These are phyloP conservation scores for Chaetodon trifascialis DNA, from an alignment of 2,113 vertebrate genomes.

Conservation along the genomic window DNA sequence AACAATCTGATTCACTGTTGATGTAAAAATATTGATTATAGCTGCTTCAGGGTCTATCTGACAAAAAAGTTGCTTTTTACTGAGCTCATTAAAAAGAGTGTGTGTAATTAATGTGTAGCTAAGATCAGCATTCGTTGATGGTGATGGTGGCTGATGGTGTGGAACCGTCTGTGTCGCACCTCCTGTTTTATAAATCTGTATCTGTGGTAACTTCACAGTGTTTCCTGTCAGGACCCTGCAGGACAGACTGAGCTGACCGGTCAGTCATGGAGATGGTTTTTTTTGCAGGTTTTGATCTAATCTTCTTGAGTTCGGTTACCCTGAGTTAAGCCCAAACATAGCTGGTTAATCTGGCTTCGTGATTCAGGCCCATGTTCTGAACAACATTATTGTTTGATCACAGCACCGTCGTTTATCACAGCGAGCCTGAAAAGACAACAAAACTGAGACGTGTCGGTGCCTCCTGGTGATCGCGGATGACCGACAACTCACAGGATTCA, in stretches of 20 bases:
- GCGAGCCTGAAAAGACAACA: not conserved
- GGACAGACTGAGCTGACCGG: not conserved
- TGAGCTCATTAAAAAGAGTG: not conserved
- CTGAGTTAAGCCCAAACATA: conserved; percentile 20
- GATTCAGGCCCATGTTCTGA: conserved; percentile 34
- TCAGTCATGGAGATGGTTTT: not conserved
- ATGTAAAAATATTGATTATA: too few relatives aligned
- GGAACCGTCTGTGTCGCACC: too few relatives aligned
- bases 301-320: not conserved
- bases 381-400: conserved; percentile 38
- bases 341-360: conserved; percentile 11
- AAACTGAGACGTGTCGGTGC: conserved; percentile 54
- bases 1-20: too few relatives aligned
- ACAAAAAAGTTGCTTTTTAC: not conserved
- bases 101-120: not conserved
- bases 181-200: not conserved
- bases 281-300: not conserved
- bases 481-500: conserved; percentile 8
- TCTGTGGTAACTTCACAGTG: not conserved
- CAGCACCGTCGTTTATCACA: conserved; percentile 33
- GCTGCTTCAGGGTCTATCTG: too few relatives aligned
- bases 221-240: not conserved
- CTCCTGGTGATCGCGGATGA: conserved; percentile 41
- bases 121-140: not conserved
- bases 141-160: not conserved